Percentiles rank a stretch among this genome's conserved stretches.
phyloP scores from a whole-genome alignment of 2,113 vertebrate genomes.

The Hippocampus abdominalis region DNA sequence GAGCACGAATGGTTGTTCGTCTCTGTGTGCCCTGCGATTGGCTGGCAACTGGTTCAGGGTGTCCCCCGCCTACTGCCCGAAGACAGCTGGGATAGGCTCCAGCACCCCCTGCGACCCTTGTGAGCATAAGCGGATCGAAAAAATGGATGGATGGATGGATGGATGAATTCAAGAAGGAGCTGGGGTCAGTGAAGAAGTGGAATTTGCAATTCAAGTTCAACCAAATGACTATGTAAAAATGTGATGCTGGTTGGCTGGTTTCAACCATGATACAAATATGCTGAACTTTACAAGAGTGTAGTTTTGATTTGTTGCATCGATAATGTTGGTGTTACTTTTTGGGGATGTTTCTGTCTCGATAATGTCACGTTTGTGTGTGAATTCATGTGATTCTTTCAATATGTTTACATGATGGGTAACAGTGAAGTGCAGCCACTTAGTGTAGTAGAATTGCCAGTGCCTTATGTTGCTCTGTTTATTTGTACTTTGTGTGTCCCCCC shows the following conservation, averaged over 20 bases:
- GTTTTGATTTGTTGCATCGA: slow-evolving; percentile 4
- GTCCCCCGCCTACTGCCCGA: too few relatives aligned
- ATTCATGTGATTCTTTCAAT: slow-evolving; percentile 11
- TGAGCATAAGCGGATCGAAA: too few relatives aligned
- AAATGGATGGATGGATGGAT: too few relatives aligned
- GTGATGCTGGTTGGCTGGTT: slow-evolving; percentile 61
- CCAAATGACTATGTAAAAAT: not conserved
- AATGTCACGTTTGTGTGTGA: not conserved
- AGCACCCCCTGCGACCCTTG: too few relatives aligned
- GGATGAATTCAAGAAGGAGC: not conserved
- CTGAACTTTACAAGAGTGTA: slow-evolving; percentile 5
- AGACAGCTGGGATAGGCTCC: too few relatives aligned
- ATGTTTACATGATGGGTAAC: slow-evolving; percentile 2
- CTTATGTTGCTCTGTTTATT: slow-evolving; percentile 3
- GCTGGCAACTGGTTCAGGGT: too few relatives aligned
- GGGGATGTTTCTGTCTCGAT: not conserved
- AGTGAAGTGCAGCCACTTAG: slow-evolving; percentile 9
- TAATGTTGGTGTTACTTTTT: slow-evolving; percentile 9
- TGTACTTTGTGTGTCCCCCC: not conserved
- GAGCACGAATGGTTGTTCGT: too few relatives aligned
- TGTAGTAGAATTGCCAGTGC: not conserved
- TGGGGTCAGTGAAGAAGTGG: not conserved
- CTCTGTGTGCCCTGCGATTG: too few relatives aligned
- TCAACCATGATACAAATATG: slow-evolving; percentile 47
- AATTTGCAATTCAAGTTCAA: not conserved